phyloP scores from a whole-genome alignment of 2,113 vertebrate genomes.

The Rhadina sibilatrix region DNA sequence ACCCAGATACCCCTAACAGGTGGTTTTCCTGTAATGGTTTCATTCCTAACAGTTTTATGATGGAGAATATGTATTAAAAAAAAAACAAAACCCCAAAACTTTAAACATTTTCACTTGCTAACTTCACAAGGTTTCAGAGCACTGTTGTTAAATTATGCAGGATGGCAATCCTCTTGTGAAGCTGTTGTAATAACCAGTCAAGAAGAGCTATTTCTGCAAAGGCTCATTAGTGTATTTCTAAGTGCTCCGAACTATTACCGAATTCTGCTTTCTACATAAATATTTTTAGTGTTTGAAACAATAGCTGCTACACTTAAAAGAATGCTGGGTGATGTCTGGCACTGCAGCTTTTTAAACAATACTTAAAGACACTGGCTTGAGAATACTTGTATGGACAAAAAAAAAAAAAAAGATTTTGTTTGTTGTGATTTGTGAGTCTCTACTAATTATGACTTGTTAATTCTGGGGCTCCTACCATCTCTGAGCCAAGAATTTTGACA shows the following conservation, averaged over 20 bases:
- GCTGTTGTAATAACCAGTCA: not conserved
- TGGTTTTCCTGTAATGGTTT: not conserved
- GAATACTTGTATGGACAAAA: not conserved
- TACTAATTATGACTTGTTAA: not conserved
- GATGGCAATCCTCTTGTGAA: slow-evolving; percentile 11
- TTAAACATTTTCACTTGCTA: not conserved
- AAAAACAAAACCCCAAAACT: not conserved
- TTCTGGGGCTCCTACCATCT: not conserved
- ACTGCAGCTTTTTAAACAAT: not conserved
- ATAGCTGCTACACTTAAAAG: not conserved
- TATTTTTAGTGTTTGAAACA: slow-evolving; percentile 9
- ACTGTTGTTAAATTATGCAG: slow-evolving; percentile 16
- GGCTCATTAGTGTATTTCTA: not conserved
- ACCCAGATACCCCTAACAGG: not conserved
- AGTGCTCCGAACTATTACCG: not conserved
- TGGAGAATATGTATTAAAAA: not conserved
- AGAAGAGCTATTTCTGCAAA: slow-evolving; percentile 30
- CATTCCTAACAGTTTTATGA: not conserved
- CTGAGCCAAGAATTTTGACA: not conserved
- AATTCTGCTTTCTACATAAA: not conserved
- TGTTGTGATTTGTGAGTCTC: not conserved
- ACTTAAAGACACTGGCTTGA: not conserved
- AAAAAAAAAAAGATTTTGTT: not conserved
- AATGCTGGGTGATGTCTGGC: not conserved
- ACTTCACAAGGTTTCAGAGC: not conserved